A percentile compares a stretch with the other conserved stretches of the same genome.
phyloP scores from a whole-genome alignment of 2,113 vertebrate species.

The Ammodytes marinus region DNA sequence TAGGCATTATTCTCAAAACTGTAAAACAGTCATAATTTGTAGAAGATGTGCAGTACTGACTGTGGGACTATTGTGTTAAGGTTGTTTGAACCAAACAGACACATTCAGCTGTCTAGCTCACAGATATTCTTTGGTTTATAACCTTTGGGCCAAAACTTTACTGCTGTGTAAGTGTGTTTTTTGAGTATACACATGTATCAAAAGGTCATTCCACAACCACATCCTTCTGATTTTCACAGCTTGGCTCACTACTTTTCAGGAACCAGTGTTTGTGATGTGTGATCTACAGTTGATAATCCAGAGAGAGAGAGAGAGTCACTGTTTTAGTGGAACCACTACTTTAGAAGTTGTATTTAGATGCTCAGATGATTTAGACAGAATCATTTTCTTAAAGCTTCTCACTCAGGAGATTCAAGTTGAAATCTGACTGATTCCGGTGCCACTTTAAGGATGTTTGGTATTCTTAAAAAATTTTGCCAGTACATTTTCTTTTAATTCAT shows the following conservation, averaged over 20 bases:
- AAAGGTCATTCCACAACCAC: no score
- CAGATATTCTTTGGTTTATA: not conserved
- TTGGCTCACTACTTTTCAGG: not conserved
- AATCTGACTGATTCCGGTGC: not conserved
- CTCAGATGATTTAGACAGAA: not conserved
- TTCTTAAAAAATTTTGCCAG: not conserved
- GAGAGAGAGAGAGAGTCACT: no score
- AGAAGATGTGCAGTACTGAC: not conserved
- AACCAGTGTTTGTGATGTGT: not conserved
- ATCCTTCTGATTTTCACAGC: no score
- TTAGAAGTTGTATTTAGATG: not conserved
- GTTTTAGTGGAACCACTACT: no score
- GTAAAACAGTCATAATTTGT: not conserved
- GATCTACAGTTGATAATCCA: not conserved
- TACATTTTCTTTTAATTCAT: not conserved
- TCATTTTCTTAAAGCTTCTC: not conserved
- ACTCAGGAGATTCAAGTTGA: not conserved
- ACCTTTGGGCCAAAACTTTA: not conserved
- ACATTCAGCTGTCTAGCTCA: not conserved
- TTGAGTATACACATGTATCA: no score
- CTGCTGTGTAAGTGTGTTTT: no score
- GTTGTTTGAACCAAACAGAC: not conserved
- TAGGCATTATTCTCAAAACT: not conserved
- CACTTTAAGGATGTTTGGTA: not conserved
- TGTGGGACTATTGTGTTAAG: not conserved